phyloP scores from a whole-genome alignment of 2,888 invertebrate species.

The Plagiodera versicolora region DNA sequence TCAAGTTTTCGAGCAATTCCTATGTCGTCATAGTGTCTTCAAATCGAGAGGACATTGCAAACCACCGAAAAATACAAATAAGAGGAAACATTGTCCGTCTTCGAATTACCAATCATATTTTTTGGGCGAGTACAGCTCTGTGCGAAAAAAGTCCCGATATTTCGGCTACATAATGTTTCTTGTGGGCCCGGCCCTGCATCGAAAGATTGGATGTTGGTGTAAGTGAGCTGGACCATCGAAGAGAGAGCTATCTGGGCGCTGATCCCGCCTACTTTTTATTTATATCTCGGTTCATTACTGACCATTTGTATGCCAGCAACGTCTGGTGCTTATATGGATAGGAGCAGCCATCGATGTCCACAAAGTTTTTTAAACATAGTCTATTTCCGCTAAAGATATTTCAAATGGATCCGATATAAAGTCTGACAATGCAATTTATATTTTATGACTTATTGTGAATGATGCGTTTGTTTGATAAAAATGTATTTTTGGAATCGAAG shows the following conservation, averaged over 20 bases:
- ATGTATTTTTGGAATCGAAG: constrained; percentile 5
- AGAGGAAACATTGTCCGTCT: no score
- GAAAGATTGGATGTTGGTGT: constrained; percentile 4
- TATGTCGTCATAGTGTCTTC: no score
- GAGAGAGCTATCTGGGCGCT: constrained; percentile 20
- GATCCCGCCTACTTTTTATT: constrained; percentile 54
- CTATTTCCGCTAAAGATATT: constrained; percentile 53
- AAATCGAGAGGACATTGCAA: no score
- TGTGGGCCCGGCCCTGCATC: not conserved
- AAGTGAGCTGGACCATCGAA: constrained; percentile 25
- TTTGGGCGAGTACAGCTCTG: not conserved
- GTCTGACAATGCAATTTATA: constrained; percentile 48
- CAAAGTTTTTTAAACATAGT: constrained; percentile 47
- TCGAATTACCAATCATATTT: no score
- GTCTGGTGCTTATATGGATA: constrained; percentile 54
- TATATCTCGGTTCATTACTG: constrained; percentile 52
- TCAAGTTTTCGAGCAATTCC: no score
- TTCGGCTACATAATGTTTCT: not conserved
- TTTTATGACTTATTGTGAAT: constrained; percentile 48
- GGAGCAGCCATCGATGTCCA: constrained; percentile 52
- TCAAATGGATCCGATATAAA: constrained; percentile 45
- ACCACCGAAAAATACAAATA: no score
- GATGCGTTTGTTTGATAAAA: constrained; percentile 30
- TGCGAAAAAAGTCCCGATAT: not conserved
- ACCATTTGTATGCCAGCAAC: constrained; percentile 53